These are phyloP conservation scores for Hipparchia semele DNA, from an alignment of 2,888 invertebrate species.

Conservation along the genomic window DNA sequence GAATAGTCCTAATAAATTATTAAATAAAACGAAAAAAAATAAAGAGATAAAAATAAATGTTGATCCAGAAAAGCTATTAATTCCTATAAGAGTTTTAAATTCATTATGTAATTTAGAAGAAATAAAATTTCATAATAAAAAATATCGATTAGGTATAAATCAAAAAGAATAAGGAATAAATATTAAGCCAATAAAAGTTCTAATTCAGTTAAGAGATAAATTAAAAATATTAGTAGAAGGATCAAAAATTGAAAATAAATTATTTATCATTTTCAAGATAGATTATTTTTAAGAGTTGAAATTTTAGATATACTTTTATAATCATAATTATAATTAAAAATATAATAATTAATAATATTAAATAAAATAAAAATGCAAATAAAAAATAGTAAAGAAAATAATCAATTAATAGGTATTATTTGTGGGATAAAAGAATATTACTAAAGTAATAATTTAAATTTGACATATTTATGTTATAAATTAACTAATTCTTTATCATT, in stretches of 20 bases:
- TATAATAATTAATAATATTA: conserved; percentile 79
- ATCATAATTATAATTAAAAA: conserved; percentile 53
- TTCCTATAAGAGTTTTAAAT: conserved; percentile 81
- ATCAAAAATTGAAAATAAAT: conserved; percentile 87
- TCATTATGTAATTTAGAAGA: conserved; percentile 75
- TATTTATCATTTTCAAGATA: conserved; percentile 86
- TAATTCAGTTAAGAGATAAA: conserved; percentile 84
- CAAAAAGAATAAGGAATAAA: conserved; percentile 80
- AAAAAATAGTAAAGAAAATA: too few species aligned
- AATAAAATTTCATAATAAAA: conserved; percentile 76
- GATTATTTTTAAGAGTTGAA: conserved; percentile 45
- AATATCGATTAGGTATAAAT: conserved; percentile 79
- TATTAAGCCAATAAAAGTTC: conserved; percentile 76
- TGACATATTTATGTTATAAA: conserved; percentile 84
- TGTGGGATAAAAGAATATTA: too few species aligned
- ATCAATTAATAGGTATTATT: too few species aligned
- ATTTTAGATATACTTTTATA: conserved; percentile 51
- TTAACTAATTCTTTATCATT: conserved; percentile 85
- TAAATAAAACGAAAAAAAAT: conserved; percentile 84
- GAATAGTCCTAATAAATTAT: conserved; percentile 87
- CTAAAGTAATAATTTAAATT: conserved; percentile 86
- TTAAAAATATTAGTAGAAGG: conserved; percentile 79
- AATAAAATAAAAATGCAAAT: conserved; percentile 72
- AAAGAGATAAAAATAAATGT: conserved; percentile 82
- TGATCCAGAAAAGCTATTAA: conserved; percentile 71